Evolutionary conservation across 2,888 invertebrate species (phyloP), one percentile per base, ranked within the genome.

Genomic region (Protodeltote pygarga): DNA sequence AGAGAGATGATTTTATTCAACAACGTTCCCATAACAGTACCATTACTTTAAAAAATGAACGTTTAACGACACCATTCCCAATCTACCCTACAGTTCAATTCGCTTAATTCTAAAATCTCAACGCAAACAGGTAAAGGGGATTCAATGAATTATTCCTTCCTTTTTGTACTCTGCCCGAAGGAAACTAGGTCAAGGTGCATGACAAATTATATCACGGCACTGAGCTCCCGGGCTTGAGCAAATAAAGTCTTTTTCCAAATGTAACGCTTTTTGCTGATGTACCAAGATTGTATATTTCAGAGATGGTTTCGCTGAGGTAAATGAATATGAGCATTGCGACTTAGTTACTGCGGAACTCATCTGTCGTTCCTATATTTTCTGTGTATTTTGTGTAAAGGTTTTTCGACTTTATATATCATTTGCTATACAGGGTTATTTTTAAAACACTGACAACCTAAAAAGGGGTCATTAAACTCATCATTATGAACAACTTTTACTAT

Each of bases 131-230:
- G 67, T 66, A 61, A 60, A 62, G 55, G 54, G 51, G 61, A 65
- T 68, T 49, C 50, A 73, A 66, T 72, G 65, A 76, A 77, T 75
- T 75, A 76, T 78, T 76, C 72, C 49, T 48, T 51, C 58, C 47
- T 52, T 65, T 66, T 70, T 70, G 53, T 61, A 57, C 60, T 60
- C 49, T 42, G 59, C 21, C 31, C 40, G 40, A 24, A 34, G 32
- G 54, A 71, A 80, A 75, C 57, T 77, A 37, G 80, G 86, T 85
- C 86, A 87, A 86, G 85, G 85, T 85, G 74, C 65, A 72, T 71
- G 76, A 73, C 75, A 79, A 83, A 81, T 82, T 82, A 83, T 85
- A 80, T 79, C 72, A 66, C 60, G 71, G 71, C 69, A 71, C 63
- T 67, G 63, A 67, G 68, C 68, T 70, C 75, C 71, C 67, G 66